Percentiles rank a stretch among this genome's conserved stretches.
These are phyloP conservation scores for Deilephila elpenor DNA, from an alignment of 2,888 invertebrate genomes.

Conservation along the genomic window DNA sequence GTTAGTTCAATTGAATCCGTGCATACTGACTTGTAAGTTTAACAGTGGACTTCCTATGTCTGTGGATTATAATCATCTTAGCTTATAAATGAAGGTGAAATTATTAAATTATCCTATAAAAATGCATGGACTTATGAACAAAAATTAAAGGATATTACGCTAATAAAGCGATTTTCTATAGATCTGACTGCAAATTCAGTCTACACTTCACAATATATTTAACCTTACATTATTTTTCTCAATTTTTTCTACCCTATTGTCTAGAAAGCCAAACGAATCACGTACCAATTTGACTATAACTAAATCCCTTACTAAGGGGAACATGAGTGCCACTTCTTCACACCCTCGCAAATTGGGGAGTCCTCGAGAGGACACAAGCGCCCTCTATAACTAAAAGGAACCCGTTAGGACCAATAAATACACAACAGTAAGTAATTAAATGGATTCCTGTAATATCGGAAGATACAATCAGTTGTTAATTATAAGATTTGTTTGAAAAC, in stretches of 20 bases:
- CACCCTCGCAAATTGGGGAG: constrained; percentile 17
- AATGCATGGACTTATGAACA: no score
- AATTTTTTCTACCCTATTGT: background rate
- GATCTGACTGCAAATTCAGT: no score
- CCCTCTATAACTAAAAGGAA: constrained; percentile 31
- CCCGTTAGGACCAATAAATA: constrained; percentile 35
- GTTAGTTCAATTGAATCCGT: no score
- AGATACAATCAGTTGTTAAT: constrained; percentile 54
- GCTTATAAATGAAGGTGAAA: no score
- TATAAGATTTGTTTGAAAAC: constrained; percentile 38
- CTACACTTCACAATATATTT: no score
- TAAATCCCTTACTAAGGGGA: constrained; percentile 22
- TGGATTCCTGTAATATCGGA: constrained; percentile 46
- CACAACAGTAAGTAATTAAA: constrained; percentile 48
- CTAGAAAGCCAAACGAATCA: constrained; percentile 9
- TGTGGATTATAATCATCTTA: no score
- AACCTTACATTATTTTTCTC: background rate
- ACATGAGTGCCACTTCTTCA: constrained; percentile 13
- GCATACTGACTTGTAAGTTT: no score
- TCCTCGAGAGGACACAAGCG: constrained; percentile 20
- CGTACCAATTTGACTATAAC: constrained; percentile 15
- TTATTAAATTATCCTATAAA: no score
- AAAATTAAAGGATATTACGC: no score
- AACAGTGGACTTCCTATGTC: no score
- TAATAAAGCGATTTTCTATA: no score